phyloP scores from a whole-genome alignment of 2,888 invertebrate species.

The Polietes domitor region DNA sequence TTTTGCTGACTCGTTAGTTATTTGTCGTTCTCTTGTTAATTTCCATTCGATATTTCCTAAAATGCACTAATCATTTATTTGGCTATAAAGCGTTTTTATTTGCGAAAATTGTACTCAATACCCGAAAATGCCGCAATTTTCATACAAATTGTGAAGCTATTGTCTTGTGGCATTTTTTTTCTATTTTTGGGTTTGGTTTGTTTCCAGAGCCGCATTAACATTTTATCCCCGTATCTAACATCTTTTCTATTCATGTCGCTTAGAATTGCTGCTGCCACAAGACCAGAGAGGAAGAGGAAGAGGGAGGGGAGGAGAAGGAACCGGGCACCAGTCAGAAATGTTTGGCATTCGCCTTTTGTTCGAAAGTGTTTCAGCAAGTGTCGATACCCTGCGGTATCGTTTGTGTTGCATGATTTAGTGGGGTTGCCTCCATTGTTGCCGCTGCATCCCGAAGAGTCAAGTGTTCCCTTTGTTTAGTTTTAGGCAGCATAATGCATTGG shows the following conservation, averaged over 20 bases:
- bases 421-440: conserved; percentile 14
- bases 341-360: conserved; percentile 61
- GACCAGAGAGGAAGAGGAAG: background rate
- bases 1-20: conserved; percentile 58
- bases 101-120: conserved; percentile 50
- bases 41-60: background rate
- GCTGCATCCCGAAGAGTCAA: conserved; percentile 33
- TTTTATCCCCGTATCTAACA: conserved; percentile 52
- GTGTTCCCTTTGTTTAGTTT: conserved; percentile 21
- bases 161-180: conserved; percentile 46
- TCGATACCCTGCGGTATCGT: conserved; percentile 66
- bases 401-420: conserved; percentile 53
- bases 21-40: background rate
- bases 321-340: conserved; percentile 50
- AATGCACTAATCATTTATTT: conserved; percentile 54
- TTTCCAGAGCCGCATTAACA: conserved; percentile 60
- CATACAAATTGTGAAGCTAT: conserved; percentile 53
- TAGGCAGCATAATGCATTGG: background rate
- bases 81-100: conserved; percentile 21
- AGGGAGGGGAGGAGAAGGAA: background rate
- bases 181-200: background rate
- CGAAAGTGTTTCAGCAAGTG: conserved; percentile 63
- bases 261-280: conserved; percentile 30
- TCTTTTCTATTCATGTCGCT: conserved; percentile 51
- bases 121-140: conserved; percentile 60